These are phyloP conservation scores for Astreopora myriophthalma DNA, from an alignment of 64 coral and sea anemone species.

Conservation along the genomic window DNA sequence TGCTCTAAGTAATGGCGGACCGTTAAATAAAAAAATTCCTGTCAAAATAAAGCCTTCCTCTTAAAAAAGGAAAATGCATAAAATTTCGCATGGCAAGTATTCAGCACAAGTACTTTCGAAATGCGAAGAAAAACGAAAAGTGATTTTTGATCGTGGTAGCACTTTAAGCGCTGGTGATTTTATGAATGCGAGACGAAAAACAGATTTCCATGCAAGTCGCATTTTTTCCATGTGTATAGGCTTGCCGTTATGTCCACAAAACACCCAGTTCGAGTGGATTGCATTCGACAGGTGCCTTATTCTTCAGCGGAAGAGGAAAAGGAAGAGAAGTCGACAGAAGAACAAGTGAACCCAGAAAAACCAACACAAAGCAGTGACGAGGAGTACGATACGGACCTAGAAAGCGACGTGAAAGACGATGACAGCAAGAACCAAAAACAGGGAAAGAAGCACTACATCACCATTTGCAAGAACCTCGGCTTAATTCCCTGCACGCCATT, in stretches of 20 bases:
- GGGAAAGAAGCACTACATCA: constrained; percentile 70
- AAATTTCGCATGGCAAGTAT: too few species aligned
- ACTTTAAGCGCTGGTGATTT: too few species aligned
- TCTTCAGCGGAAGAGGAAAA: background rate
- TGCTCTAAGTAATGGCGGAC: too few species aligned
- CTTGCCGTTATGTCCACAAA: constrained; percentile 6
- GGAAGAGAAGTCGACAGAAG: background rate
- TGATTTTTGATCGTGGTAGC: too few species aligned
- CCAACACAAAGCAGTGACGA: constrained; percentile 48
- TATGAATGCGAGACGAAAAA: too few species aligned
- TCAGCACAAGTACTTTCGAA: too few species aligned
- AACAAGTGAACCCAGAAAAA: constrained; percentile 3
- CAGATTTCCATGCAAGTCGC: too few species aligned
- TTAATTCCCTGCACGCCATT: constrained; percentile 87
- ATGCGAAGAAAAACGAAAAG: too few species aligned
- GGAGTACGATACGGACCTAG: constrained; percentile 94
- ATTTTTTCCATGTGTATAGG: background rate
- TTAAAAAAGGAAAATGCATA: too few species aligned
- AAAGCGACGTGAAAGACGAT: constrained; percentile 49
- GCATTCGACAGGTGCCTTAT: constrained; percentile 71
- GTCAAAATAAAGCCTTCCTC: too few species aligned
- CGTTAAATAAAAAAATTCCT: too few species aligned
- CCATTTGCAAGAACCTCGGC: constrained; percentile 71
- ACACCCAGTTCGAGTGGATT: constrained; percentile 56
- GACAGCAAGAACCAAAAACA: background rate